Conservation (phyloP, 2,113 vertebrate species). For the Herpailurus yagouaroundi region DNA sequence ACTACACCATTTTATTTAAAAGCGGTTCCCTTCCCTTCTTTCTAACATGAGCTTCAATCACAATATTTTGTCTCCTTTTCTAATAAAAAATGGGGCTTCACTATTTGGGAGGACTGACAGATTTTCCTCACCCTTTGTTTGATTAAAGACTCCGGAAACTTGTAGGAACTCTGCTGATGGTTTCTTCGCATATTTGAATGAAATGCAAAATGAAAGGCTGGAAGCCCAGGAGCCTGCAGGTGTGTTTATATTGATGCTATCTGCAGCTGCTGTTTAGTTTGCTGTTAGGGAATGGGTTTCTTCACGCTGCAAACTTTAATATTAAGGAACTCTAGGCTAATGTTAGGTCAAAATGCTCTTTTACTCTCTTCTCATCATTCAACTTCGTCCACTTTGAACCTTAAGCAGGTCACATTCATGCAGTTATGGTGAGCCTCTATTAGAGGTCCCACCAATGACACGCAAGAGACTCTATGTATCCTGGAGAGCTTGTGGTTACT, state of each 20-base stretch:
- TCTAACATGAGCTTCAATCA: conserved; percentile 42
- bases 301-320: conserved; percentile 36
- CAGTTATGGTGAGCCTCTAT: neutral
- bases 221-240: conserved; percentile 58
- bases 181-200: conserved; percentile 64
- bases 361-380: neutral
- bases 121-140: conserved; percentile 68
- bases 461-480: neutral
- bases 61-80: conserved; percentile 63
- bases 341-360: conserved; percentile 32
- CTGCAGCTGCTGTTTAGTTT: conserved; percentile 61
- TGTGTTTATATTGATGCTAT: conserved; percentile 72
- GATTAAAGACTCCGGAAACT: conserved; percentile 50
- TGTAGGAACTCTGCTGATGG: conserved; percentile 46
- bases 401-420: neutral
- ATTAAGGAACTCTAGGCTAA: conserved; percentile 23
- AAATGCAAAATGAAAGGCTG: conserved; percentile 71
- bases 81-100: conserved; percentile 36
- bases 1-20: conserved; percentile 39
- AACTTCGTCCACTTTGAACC: neutral
- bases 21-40: neutral
- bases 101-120: conserved; percentile 57
- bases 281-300: conserved; percentile 37
- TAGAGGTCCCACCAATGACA: neutral
- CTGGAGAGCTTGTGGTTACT: neutral